Percentiles rank a stretch among this genome's conserved stretches.
Evolutionary conservation across 2,113 vertebrate species (phyloP).

Genomic region (Osmerus eperlanus): DNA sequence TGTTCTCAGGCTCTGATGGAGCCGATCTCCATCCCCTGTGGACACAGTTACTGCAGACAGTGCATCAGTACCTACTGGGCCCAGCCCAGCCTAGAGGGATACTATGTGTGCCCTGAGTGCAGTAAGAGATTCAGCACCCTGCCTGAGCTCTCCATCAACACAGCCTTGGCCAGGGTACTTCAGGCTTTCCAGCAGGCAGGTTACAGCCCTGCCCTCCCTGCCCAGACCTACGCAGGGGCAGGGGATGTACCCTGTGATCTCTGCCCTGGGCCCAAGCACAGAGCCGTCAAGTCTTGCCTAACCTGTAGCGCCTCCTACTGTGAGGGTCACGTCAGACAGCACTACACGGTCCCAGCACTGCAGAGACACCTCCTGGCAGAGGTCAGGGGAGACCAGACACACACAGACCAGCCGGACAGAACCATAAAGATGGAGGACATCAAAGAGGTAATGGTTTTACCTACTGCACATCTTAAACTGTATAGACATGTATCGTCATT

Average conservation of each 20-base stretch:
- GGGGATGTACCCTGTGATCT: constrained; percentile 1
- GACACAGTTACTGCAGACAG: constrained; percentile 8
- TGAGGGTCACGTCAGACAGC: not conserved
- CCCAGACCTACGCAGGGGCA: not conserved
- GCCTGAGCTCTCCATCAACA: constrained; percentile 1
- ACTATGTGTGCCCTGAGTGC: constrained; percentile 11
- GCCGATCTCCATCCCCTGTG: constrained; percentile 7
- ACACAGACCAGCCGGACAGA: not conserved
- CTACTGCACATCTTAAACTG: too few species aligned
- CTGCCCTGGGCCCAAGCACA: not conserved
- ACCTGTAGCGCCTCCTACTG: constrained; percentile 3
- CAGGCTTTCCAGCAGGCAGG: constrained; percentile 4
- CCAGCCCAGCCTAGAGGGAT: constrained; percentile 1
- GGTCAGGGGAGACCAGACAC: not conserved
- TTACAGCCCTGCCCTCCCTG: not conserved
- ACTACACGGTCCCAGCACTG: constrained; percentile 8
- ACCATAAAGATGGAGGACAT: not conserved
- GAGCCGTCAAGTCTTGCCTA: constrained; percentile 1
- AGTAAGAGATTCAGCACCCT: constrained; percentile 4
- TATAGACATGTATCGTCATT: too few species aligned
- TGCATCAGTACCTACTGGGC: constrained; percentile 8
- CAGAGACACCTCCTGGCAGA: not conserved
- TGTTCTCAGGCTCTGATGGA: constrained; percentile 1
- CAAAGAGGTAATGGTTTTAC: not conserved
- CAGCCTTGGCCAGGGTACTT: not conserved